phyloP scores from a whole-genome alignment of 2,797 vertebrate species.

The Gambusia yucatana region DNA sequence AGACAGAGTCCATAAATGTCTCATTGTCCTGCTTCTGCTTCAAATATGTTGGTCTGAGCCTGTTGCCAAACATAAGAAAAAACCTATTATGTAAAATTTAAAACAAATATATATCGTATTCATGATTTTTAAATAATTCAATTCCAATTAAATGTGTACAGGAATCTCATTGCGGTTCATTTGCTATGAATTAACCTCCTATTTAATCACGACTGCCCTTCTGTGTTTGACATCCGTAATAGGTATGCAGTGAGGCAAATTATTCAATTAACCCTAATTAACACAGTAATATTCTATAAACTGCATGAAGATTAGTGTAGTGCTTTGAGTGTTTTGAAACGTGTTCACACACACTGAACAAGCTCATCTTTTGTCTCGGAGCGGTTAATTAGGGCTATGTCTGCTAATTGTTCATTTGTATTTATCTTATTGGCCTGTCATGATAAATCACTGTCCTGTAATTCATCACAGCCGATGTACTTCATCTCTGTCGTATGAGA shows the following conservation, averaged over 20 bases:
- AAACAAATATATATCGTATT: neutral
- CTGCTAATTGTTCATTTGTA: constrained; percentile 83
- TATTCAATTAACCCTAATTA: constrained; percentile 82
- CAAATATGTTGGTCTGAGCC: neutral
- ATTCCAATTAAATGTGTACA: constrained; percentile 23
- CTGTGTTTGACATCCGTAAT: constrained; percentile 73
- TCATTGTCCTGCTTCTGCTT: neutral
- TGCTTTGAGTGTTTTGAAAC: constrained; percentile 60
- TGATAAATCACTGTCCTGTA: constrained; percentile 72
- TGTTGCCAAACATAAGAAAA: neutral
- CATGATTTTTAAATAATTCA: constrained; percentile 2
- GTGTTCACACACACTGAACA: constrained; percentile 68
- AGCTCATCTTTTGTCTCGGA: constrained; percentile 71
- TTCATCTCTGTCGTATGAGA: constrained; percentile 75
- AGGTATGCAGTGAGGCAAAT: constrained; percentile 61
- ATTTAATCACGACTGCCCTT: constrained; percentile 59
- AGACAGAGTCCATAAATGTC: constrained; percentile 1
- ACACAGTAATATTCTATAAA: constrained; percentile 73
- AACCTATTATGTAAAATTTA: neutral
- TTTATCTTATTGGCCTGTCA: constrained; percentile 76
- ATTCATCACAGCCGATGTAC: constrained; percentile 66
- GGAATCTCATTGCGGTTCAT: constrained; percentile 46
- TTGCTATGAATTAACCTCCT: constrained; percentile 29
- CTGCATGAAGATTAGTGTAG: constrained; percentile 62
- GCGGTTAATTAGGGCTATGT: constrained; percentile 76